Evolutionary conservation across 53 echinoderm and acorn worm species (phyloP).

Genomic region (Temnopleurus reevesii): DNA sequence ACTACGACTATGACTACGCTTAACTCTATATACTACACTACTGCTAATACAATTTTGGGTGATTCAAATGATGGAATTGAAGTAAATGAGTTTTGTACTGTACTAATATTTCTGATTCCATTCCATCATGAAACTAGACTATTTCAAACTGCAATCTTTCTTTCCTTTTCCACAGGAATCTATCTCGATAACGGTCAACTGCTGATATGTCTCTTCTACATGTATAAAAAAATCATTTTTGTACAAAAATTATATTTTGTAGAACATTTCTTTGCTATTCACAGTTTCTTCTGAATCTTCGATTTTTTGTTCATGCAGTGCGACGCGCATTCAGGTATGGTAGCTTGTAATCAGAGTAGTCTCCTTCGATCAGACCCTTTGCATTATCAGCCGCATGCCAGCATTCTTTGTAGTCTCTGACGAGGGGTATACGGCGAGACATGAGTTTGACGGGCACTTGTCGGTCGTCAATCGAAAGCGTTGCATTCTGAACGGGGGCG

Average conservation of each 20-base stretch:
- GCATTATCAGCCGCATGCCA: constrained; percentile 82
- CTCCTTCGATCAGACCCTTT: constrained; percentile 78
- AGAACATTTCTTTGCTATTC: background rate
- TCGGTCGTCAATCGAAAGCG: constrained; percentile 55
- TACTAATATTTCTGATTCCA: background rate
- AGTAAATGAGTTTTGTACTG: background rate
- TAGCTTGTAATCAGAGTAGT: constrained; percentile 70
- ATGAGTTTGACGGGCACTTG: constrained; percentile 58
- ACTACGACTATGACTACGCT: background rate
- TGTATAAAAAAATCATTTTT: no score
- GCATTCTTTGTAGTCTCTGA: constrained; percentile 59
- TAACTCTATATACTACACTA: background rate
- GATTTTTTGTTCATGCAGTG: background rate
- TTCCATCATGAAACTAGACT: background rate
- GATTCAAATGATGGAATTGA: background rate
- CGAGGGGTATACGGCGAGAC: constrained; percentile 35
- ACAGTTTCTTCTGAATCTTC: background rate
- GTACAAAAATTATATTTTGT: background rate
- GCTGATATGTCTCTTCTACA: no score
- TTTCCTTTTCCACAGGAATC: background rate
- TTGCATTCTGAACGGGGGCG: constrained; percentile 30
- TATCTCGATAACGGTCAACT: background rate
- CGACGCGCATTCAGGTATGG: background rate
- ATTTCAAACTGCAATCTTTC: no score
- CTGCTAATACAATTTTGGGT: background rate